Conservation (phyloP, 2,797 vertebrate genomes). For the Rhinogobio ventralis region DNA sequence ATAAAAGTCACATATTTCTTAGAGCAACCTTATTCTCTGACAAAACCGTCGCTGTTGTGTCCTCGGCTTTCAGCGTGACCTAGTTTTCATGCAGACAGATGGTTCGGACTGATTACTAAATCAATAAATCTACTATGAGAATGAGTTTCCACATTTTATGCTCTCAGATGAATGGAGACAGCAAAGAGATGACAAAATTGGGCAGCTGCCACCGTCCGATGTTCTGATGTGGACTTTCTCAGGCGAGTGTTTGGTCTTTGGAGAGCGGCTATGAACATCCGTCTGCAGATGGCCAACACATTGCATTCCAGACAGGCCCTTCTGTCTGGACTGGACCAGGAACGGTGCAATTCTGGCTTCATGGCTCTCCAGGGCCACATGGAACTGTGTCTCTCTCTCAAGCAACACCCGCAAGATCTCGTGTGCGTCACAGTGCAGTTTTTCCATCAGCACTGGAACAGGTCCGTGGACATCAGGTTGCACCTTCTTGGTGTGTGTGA, state of each 20-base stretch:
- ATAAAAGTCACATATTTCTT: constrained; percentile 33
- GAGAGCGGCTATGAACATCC: constrained; percentile 66
- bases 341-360: constrained; percentile 56
- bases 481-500: constrained; percentile 17
- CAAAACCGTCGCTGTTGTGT: neutral
- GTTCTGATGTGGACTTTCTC: constrained; percentile 57
- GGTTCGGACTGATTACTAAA: constrained; percentile 22
- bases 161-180: neutral
- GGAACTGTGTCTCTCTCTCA: constrained; percentile 45
- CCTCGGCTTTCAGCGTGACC: neutral
- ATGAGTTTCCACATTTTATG: constrained; percentile 8
- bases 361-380: constrained; percentile 66
- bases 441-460: constrained; percentile 60
- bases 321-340: constrained; percentile 63
- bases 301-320: constrained; percentile 78
- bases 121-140: constrained; percentile 45
- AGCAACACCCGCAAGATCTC: constrained; percentile 46
- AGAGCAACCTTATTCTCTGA: neutral
- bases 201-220: constrained; percentile 23
- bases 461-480: constrained; percentile 46
- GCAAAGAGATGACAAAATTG: constrained; percentile 31
- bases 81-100: constrained; percentile 17
- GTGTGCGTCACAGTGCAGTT: constrained; percentile 52
- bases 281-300: constrained; percentile 80
- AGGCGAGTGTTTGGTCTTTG: constrained; percentile 82